Base-by-base conservation (phyloP, 2,888 invertebrate species). In the Apotomis betuletana region DNA sequence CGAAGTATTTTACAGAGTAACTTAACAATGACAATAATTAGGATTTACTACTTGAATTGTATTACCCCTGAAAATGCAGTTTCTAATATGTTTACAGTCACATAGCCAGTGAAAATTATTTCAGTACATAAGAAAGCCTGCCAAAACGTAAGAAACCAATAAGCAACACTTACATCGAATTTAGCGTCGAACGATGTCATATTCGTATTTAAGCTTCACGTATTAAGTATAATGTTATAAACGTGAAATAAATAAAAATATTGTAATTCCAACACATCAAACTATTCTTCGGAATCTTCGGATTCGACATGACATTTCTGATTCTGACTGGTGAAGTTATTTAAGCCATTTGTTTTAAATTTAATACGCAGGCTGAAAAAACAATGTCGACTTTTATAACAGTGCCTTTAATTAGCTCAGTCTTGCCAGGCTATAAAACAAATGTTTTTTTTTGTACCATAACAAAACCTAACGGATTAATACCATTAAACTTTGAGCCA, bases 141-240 rank as follows among this genome's bases (percentile, higher is more conserved):
- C 5, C 0, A 41, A 51, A 69, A 51, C 4, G 0, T 8, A 12
- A 41, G 41, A 6, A 51, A 8, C 9, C 8, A 6, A 51, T 5
- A 10, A 57, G 38, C 15, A n/a, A 74, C 70, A 89, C 94, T 93
- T 88, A 95, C 95, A 85, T 95, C 95, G 78, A 95, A 92, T 82
- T 91, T 93, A 41, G 91, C 82, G 75, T 92, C 92, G 79, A 92
- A 93, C 38, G 90, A 86, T 51, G 90, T 87, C 92, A 92, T 92
- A 74, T 77, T 82, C 12, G 52, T 59, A 44, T 52, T 68, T 54
- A 46, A 15, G 3, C 38, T 63, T 67, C 44, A 52, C 58, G 62
- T 68, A 54, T 63, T 63, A 58, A 41, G 10, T 54, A 38, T 41
- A 61, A 49, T 41, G 27, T 44, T 54, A 52, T 52, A 54, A 63